A percentile compares a stretch with the other conserved stretches of the same genome.
These are phyloP conservation scores for Megamerina dolium DNA, from an alignment of 2,888 invertebrate species.

Conservation along the genomic window DNA sequence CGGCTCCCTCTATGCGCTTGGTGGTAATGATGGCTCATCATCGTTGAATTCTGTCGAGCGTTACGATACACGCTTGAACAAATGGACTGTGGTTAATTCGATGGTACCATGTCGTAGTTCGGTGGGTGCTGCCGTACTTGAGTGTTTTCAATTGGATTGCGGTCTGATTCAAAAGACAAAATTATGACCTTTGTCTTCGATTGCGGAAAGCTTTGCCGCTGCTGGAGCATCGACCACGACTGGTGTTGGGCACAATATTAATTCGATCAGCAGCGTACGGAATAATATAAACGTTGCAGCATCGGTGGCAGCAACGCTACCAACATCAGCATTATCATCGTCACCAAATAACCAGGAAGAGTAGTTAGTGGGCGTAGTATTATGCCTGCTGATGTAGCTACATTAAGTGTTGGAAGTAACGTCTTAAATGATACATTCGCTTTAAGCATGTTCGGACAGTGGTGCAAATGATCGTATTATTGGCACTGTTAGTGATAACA, in stretches of 20 bases:
- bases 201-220: conserved; percentile 40
- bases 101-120: conserved; percentile 61
- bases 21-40: conserved; percentile 66
- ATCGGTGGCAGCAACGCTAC: conserved; percentile 8
- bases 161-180: conserved; percentile 50
- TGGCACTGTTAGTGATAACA: conserved; percentile 28
- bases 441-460: conserved; percentile 29
- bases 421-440: conserved; percentile 23
- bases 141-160: conserved; percentile 57
- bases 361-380: conserved; percentile 29
- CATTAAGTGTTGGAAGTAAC: conserved; percentile 11
- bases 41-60: conserved; percentile 64
- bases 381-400: conserved; percentile 21
- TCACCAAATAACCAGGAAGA: conserved; percentile 31
- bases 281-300: conserved; percentile 21
- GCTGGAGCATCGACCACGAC: conserved; percentile 24
- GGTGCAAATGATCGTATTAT: neutral
- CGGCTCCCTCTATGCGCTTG: conserved; percentile 58
- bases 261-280: conserved; percentile 17
- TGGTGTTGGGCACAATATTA: conserved; percentile 10
- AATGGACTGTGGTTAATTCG: conserved; percentile 61
- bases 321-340: conserved; percentile 10
- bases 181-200: conserved; percentile 48
- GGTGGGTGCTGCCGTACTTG: conserved; percentile 61
- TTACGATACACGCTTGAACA: conserved; percentile 60